Evolutionary conservation across 2,888 invertebrate species (phyloP), one percentile per base, ranked within the genome.

Genomic region (Stramonita haemastoma): DNA sequence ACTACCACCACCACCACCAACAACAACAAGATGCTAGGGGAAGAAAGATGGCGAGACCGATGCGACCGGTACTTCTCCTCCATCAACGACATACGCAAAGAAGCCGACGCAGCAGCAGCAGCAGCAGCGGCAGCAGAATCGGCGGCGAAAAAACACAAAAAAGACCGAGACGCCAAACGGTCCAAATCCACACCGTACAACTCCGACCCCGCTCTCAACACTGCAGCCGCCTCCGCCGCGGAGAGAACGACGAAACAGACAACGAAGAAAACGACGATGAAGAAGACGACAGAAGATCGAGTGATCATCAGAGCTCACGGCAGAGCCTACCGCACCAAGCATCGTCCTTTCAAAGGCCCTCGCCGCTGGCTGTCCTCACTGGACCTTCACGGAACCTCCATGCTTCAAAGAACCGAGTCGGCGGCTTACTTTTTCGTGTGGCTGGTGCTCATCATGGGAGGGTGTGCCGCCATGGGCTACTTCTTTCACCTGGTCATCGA

Each of bases 61-160:
- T 88, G 88, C 83, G 88, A 81, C 32, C 81, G 88, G 19, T 88
- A 88, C 66, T 88, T 88, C 83, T 88, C 88, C 60, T 88, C 88
- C 36, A 88, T 88, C 32, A 66, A 36, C 19, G 88, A 88, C 81
- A 60, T 86, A n/a, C 86, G 66, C 26, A 57, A 86, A 34, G 86
- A 60, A 57, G 57, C 57, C 29, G 66, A 86, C 56, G 60, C 60
- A 0, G 60, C 86, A 0, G 86, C 81, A 4, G 87, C 77, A 4
- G 86, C 86, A 6, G 60, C 56, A 0, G 60, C 57, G 0, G 34
- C 66, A 11, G 34, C 60, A 19, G 57, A 56, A 15, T 22, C 73
- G 4, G 5, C 19, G 5, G 15, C 79, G 5, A 85, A 57, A 13
- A 56, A 57, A 17, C 2, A 32, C 17, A 85, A 34, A 22, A 86